These are phyloP conservation scores for Crotalus horridus DNA, from an alignment of 2,113 vertebrate genomes.

Conservation along the genomic window DNA sequence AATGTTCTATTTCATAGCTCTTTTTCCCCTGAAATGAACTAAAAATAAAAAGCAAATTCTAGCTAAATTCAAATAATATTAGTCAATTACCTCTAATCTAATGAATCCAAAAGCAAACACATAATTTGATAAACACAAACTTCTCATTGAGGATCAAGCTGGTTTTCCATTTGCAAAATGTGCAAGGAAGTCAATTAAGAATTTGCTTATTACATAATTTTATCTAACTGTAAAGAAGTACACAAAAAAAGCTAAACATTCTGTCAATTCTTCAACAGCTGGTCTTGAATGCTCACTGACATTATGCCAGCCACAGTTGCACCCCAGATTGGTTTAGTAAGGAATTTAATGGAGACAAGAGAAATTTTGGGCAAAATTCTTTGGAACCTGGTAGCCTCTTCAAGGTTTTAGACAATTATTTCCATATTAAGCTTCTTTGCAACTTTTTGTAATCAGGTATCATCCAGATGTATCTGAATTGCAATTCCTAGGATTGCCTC, in stretches of 20 bases:
- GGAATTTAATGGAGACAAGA: neutral
- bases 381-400: neutral
- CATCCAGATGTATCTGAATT: neutral
- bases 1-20: neutral
- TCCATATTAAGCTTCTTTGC: neutral
- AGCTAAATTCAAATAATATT: slow-evolving; percentile 8
- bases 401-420: neutral
- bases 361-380: neutral
- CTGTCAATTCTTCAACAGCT: neutral
- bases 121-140: neutral
- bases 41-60: neutral
- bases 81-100: neutral
- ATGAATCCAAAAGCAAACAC: slow-evolving; percentile 3
- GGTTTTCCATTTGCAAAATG: neutral
- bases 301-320: neutral
- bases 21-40: neutral
- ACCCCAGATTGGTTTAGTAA: neutral
- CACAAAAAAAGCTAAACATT: neutral
- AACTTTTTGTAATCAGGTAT: neutral
- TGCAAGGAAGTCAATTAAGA: neutral
- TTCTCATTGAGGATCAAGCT: neutral
- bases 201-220: neutral
- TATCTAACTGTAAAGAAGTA: neutral
- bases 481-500: neutral
- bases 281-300: neutral